Evolutionary conservation across 1,140 invertebrate genomes (phyloP), one percentile per base, ranked within the genome.

Genomic region (Tetramorium simillimum): DNA sequence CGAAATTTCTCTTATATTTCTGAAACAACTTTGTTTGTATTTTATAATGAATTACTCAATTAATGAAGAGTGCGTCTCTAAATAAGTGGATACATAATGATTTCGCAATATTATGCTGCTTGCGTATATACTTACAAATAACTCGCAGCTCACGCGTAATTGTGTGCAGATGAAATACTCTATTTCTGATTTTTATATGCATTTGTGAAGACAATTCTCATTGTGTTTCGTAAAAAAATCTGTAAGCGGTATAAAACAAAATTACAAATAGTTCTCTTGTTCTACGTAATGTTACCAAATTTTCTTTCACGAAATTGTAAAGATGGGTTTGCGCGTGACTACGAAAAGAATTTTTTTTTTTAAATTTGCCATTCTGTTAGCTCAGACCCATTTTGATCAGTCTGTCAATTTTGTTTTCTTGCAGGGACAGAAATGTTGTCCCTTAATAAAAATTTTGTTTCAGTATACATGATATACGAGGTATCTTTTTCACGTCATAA

Each of bases 371-470:
- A 60, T 72, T 84, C 21, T 85, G 60, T 53, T 85, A 51, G 84
- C 89, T 60, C 89, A 90, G 85, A 90, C 87, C 69, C 89, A 70
- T 80, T 91, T 69, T 90, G 40, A 53, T 80, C 56, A 85, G 56
- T 72, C 84, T 91, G 90, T 90, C 78, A 78, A 70, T 85, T 90
- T 91, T 88, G 84, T 91, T 91, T 88, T 40, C 82, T 69, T 86
- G 58, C 86, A 88, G 78, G 85, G 84, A 91, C 62, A 60, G 63
- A 80, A 37, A n/a, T 80, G 70, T 89, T 87, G 85, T 91, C 93
- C 90, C 90, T 91, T 88, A 94, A 94, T 93, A 93, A 94, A 92
- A 94, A 93, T 90, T 93, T 91, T 90, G 92, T 92, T 93, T 92
- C 92, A 93, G 91, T 92, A 92, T 80, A 89, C 40, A 46, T 7